Base-by-base conservation (phyloP, 2,888 invertebrate species). In the Scaptomyza tumidula region DNA sequence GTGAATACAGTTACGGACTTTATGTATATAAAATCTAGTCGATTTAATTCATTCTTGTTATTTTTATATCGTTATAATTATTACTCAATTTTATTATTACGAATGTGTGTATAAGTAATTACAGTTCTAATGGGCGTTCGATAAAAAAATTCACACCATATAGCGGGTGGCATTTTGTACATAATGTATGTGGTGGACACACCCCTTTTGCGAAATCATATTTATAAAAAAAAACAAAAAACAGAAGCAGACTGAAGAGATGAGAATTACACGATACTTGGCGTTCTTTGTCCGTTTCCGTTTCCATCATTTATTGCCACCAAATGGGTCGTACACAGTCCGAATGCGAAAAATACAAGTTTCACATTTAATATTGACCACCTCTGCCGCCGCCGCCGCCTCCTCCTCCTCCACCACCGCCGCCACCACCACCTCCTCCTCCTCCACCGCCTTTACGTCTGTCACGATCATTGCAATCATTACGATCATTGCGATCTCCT, bases 51-150 rank as follows among this genome's bases (percentile, higher is more conserved):
- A 16, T 41, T 41, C 10, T 41, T n/a, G 24, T 5, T 19, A 7
- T 33, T n/a, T 64, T 9, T 41, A 33, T 60, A 60, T 69, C 59
- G 56, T 71, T 78, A 79, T 80, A 77, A 77, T 75, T 84, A 76
- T 80, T 82, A 82, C 78, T 85, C 84, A 70, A 61, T 71, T 82
- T 80, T 86, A 80, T 86, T 81, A 84, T 85, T 84, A 86, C 76
- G 86, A 85, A 84, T 86, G 86, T 85, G 80, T 85, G 78, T 86
- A 86, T 80, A 82, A 71, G 79, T 84, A 85, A 85, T 85, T 85
- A 85, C 84, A 82, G 62, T 77, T 80, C 85, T 85, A 85, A 84
- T 85, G 86, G 78, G 84, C 82, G 79, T 55, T 80, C 80, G 76
- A 69, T 84, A 80, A 84, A 84, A 69, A 85, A 80, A 75, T 77